These are phyloP conservation scores for Drosophila robusta DNA, from an alignment of 2,888 invertebrate genomes.

Conservation along the genomic window DNA sequence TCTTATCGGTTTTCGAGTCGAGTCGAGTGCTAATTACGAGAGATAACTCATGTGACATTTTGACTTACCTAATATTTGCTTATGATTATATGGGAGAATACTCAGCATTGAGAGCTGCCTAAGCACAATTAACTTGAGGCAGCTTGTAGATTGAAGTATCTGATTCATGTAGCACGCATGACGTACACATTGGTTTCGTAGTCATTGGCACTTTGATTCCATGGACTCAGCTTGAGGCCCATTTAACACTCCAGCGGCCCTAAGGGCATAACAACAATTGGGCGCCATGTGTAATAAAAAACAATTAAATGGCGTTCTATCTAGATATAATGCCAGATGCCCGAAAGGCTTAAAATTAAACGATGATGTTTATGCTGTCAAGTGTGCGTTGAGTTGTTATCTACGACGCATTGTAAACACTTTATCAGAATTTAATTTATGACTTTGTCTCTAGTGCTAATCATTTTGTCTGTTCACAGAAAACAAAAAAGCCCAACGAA, in stretches of 20 bases:
- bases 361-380: slow-evolving; percentile 6
- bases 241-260: slow-evolving; percentile 14
- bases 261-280: slow-evolving; percentile 4
- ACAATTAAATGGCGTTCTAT: slow-evolving; percentile 59
- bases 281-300: slow-evolving; percentile 61
- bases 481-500: slow-evolving; percentile 2
- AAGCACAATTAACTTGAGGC: slow-evolving; percentile 4
- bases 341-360: slow-evolving; percentile 9
- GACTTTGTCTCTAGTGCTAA: slow-evolving; percentile 8
- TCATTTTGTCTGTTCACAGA: no score
- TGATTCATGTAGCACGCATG: slow-evolving; percentile 2
- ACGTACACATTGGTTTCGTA: slow-evolving; percentile 16
- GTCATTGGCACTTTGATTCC: slow-evolving; percentile 43
- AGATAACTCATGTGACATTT: slow-evolving; percentile 42
- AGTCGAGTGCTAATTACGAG: slow-evolving; percentile 31
- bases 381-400: slow-evolving; percentile 19
- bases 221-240: slow-evolving; percentile 14
- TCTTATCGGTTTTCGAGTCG: slow-evolving; percentile 33
- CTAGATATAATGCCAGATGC: slow-evolving; percentile 54
- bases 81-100: slow-evolving; percentile 24
- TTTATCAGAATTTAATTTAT: slow-evolving; percentile 58
- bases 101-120: slow-evolving; percentile 20
- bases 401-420: slow-evolving; percentile 34
- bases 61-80: slow-evolving; percentile 40
- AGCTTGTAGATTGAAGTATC: neutral